Evolutionary conservation across 2,888 invertebrate genomes (phyloP).

Genomic region (Synergus itoensis): DNA sequence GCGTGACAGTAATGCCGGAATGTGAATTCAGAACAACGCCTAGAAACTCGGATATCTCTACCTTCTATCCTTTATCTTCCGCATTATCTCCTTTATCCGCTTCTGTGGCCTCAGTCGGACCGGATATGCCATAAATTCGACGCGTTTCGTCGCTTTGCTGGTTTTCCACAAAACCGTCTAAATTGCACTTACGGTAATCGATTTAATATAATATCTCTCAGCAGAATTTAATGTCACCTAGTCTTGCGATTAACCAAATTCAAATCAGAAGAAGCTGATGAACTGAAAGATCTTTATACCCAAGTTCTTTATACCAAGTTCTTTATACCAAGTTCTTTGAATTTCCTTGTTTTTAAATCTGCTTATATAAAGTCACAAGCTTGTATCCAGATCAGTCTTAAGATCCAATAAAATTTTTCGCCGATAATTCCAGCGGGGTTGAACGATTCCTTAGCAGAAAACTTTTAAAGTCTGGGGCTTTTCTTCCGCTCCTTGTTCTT

Average conservation of each 20-base stretch:
- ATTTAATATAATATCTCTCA: conserved; percentile 39
- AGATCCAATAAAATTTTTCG: conserved; percentile 59
- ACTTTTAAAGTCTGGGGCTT: conserved; percentile 52
- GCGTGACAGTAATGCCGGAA: conserved; percentile 76
- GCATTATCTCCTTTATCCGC: conserved; percentile 51
- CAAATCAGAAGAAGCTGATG: conserved; percentile 9
- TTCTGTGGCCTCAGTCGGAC: conserved; percentile 40
- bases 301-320: conserved; percentile 46
- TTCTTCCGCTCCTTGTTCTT: conserved; percentile 43
- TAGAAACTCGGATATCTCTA: conserved; percentile 54
- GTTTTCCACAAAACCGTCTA: conserved; percentile 27
- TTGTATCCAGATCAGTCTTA: conserved; percentile 61
- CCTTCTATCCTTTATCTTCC: conserved; percentile 51
- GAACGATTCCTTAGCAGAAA: conserved; percentile 55
- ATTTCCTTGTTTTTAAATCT: conserved; percentile 12
- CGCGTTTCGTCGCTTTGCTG: conserved; percentile 25
- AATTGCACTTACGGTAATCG: conserved; percentile 39
- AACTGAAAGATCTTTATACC: conserved; percentile 14
- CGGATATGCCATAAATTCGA: conserved; percentile 32
- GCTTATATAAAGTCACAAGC: conserved; percentile 51
- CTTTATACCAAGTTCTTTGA: conserved; percentile 41
- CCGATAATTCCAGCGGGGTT: conserved; percentile 60
- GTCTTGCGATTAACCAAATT: not conserved
- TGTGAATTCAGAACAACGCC: conserved; percentile 64
- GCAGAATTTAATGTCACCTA: conserved; percentile 3